phyloP scores from a whole-genome alignment of 2,888 invertebrate species.

The Trachelus troglodyta region DNA sequence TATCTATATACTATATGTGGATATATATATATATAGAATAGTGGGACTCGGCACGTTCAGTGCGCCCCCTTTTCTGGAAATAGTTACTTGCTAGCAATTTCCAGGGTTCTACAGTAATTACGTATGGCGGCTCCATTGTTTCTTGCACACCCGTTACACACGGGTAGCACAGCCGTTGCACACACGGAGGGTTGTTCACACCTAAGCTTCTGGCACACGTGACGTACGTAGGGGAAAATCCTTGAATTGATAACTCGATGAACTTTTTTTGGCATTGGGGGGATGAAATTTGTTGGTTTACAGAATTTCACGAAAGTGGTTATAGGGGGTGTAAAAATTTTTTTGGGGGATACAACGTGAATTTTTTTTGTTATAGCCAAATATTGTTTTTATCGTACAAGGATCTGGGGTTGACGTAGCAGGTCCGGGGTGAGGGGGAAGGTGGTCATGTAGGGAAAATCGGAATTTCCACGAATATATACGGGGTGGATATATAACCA shows the following conservation, averaged over 20 bases:
- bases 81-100: constrained; percentile 38
- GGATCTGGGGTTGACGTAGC: too few relatives aligned
- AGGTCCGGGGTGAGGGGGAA: too few relatives aligned
- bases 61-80: constrained; percentile 31
- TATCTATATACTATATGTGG: too few relatives aligned
- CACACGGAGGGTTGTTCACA: too few relatives aligned
- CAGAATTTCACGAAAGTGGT: background rate
- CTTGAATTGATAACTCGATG: background rate
- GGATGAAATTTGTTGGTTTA: too few relatives aligned
- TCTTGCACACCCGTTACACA: background rate
- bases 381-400: background rate
- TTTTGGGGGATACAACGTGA: too few relatives aligned
- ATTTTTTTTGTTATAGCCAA: background rate
- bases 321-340: background rate
- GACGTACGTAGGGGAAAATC: background rate
- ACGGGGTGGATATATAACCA: background rate
- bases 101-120: constrained; percentile 23
- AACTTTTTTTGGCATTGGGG: background rate
- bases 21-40: too few relatives aligned
- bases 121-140: background rate
- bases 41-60: background rate
- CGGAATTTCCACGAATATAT: background rate
- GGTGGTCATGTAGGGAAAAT: background rate
- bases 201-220: too few relatives aligned
- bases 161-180: too few relatives aligned